phyloP scores from a whole-genome alignment of 2,113 vertebrate genomes.

The Carassius auratus region DNA sequence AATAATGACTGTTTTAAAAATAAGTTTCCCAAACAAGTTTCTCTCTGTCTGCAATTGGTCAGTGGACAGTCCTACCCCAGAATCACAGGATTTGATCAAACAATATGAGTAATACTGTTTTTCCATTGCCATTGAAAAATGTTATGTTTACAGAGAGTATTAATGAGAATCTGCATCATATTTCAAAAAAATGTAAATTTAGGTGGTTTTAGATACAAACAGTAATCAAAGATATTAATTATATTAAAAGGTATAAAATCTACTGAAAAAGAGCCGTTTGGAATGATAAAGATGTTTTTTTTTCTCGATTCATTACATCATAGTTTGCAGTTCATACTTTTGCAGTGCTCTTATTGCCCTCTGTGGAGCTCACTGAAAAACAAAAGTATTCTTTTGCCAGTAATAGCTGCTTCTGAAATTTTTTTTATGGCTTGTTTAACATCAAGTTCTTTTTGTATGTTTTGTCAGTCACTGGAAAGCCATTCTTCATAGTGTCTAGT shows the following conservation, averaged over 20 bases:
- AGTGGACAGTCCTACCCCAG: background rate
- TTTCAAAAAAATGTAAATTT: background rate
- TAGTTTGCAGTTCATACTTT: too few species aligned
- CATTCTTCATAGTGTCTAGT: slow-evolving; percentile 90
- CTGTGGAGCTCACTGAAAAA: background rate
- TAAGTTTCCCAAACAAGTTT: background rate
- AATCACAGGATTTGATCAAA: background rate
- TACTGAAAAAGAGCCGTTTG: background rate
- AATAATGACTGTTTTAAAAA: background rate
- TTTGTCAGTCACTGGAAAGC: slow-evolving; percentile 87
- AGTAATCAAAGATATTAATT: background rate
- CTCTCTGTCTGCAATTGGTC: background rate
- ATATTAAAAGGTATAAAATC: background rate
- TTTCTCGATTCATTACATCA: too few species aligned
- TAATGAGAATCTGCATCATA: background rate
- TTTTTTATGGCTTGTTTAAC: background rate
- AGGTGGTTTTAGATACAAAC: background rate
- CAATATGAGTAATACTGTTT: too few species aligned
- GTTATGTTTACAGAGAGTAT: background rate
- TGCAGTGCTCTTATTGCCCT: background rate
- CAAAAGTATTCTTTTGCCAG: background rate
- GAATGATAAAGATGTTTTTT: background rate
- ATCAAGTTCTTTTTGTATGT: slow-evolving; percentile 5
- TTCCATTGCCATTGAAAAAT: background rate
- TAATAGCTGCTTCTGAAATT: background rate